Evolutionary conservation across 2,797 vertebrate genomes (phyloP).

Genomic region (Ciconia nigra): DNA sequence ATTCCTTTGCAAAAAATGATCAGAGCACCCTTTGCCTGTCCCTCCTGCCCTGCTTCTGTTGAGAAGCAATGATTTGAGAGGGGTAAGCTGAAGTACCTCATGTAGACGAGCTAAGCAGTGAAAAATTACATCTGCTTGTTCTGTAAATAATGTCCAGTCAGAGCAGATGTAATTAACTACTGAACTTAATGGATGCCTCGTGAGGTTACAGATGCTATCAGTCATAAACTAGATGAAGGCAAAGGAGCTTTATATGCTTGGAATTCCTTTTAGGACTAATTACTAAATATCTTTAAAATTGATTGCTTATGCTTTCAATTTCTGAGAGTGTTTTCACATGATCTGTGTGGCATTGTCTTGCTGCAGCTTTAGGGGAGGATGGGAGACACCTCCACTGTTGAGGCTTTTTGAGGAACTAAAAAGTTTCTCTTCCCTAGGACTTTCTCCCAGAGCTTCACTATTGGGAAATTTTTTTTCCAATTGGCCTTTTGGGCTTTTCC

Average conservation of each 20-base stretch:
- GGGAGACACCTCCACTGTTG: neutral
- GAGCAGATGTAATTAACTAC: conserved; percentile 63
- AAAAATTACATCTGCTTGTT: conserved; percentile 33
- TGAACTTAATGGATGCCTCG: conserved; percentile 50
- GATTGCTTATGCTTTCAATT: conserved; percentile 61
- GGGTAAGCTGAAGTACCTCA: neutral
- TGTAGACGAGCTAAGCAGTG: neutral
- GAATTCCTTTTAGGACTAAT: conserved; percentile 65
- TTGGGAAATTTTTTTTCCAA: too few species aligned
- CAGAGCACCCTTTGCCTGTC: neutral
- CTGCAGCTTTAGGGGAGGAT: neutral
- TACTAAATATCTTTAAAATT: conserved; percentile 61
- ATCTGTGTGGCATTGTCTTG: neutral
- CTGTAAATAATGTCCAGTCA: conserved; percentile 58
- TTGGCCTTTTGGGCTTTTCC: too few species aligned
- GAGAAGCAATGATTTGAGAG: neutral
- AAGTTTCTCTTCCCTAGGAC: neutral
- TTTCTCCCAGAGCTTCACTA: neutral
- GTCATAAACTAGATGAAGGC: conserved; percentile 53
- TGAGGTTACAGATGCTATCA: conserved; percentile 62
- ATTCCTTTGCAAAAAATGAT: neutral
- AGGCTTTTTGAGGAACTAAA: neutral
- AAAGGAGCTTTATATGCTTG: conserved; percentile 31
- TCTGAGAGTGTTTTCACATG: conserved; percentile 49
- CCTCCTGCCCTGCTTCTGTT: neutral